These are phyloP conservation scores for Sycobia sp. DNA, from an alignment of 1,140 invertebrate genomes.

Conservation along the genomic window DNA sequence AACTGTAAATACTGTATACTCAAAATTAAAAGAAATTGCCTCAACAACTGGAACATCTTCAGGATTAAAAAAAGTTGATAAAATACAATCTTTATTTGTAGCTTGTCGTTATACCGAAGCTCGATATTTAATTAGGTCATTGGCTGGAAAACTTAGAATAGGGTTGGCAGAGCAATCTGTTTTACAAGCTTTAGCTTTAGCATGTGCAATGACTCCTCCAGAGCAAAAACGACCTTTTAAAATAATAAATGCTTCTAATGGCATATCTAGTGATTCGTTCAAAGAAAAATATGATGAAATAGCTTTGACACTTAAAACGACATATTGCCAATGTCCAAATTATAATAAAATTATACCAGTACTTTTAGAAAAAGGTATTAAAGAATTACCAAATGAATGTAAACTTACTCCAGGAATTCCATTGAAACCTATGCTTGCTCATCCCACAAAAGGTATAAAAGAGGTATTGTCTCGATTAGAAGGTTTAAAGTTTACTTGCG, in stretches of 20 bases:
- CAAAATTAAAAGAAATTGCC: conserved; percentile 89
- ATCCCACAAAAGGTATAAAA: conserved; percentile 91
- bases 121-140: conserved; percentile 87
- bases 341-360: conserved; percentile 87
- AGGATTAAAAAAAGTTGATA: conserved; percentile 87
- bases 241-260: conserved; percentile 68
- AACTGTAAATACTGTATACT: conserved; percentile 76
- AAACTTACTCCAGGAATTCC: conserved; percentile 92
- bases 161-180: conserved; percentile 97
- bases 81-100: conserved; percentile 90
- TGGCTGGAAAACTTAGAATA: conserved; percentile 94
- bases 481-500: conserved; percentile 92
- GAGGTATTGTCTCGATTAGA: conserved; percentile 94
- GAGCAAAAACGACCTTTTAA: conserved; percentile 71
- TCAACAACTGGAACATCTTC: conserved; percentile 80
- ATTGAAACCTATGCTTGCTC: conserved; percentile 97
- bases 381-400: conserved; percentile 80
- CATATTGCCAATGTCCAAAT: conserved; percentile 96
- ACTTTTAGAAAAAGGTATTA: conserved; percentile 80
- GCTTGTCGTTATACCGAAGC: conserved; percentile 91
- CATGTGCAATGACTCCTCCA: conserved; percentile 75
- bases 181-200: conserved; percentile 88
- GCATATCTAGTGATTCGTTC: conserved; percentile 70
- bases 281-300: conserved; percentile 83
- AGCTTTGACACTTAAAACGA: conserved; percentile 85